Base-by-base conservation (phyloP, 2,888 invertebrate genomes). In the Leptopterna dolabrata region DNA sequence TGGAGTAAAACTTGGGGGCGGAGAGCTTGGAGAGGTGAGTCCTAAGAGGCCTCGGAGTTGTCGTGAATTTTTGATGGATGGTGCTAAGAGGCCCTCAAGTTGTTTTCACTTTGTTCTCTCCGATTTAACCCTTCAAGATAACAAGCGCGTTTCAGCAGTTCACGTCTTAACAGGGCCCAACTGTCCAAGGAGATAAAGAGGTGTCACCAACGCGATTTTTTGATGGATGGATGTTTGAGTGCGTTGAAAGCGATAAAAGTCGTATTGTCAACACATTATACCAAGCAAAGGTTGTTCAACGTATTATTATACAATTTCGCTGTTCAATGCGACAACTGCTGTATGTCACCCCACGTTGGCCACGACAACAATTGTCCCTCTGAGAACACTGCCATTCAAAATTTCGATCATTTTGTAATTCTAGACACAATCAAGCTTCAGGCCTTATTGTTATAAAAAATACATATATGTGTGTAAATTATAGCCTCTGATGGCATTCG, bases 21-120 rank as follows among this genome's bases (percentile, higher is more conserved):
- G 7, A 36, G 36, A 2, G 2, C 36, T 36, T 7, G 36, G 36
- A 36, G 7, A 36, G 36, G 63, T 63, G 63, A 63, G 55, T n/a
- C 0, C 63, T 24, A 24, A 24, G 27, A 7, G 13, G 24, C 36
- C 7, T 6, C 9, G 19, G 24, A 19, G 63, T 0, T 63, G 63
- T 63, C 63, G 63, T 63, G 63, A 24, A 63, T 63, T 63, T 63
- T 63, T 63, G 63, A 63, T 63, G 63, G 63, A 63, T 63, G 24
- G 63, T 27, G 27, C 63, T 63, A 63, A 63, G 13, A 63, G 63
- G 63, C 24, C 63, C 63, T 63, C 19, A 63, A 63, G 63, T 27
- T 63, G 63, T 63, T 63, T 63, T 27, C 63, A 63, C 63, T 63
- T 63, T 63, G 63, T 63, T 63, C 63, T 63, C 27, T 13, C 19